These are phyloP conservation scores for Himalopsyche japonica DNA, from an alignment of 2,888 invertebrate species.

Conservation along the genomic window DNA sequence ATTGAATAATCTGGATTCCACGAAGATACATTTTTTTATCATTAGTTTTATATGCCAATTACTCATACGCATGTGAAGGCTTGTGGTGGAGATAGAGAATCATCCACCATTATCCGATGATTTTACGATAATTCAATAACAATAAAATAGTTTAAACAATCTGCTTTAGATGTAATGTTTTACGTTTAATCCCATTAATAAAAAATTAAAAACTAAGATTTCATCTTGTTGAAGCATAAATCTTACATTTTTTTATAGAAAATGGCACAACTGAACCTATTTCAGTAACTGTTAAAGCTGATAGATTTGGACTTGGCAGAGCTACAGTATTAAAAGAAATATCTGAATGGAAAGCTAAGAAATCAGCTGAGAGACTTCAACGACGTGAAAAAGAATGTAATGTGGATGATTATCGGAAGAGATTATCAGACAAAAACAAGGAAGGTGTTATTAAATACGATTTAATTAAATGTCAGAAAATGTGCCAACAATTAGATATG, in stretches of 20 bases:
- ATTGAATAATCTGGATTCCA: too few species aligned
- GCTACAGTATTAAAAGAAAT: slow-evolving; percentile 52
- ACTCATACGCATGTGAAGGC: too few species aligned
- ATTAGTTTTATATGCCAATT: too few species aligned
- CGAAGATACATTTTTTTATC: too few species aligned
- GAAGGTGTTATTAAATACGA: slow-evolving; percentile 53
- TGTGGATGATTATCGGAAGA: slow-evolving; percentile 56
- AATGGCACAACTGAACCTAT: slow-evolving; percentile 66
- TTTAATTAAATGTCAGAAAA: slow-evolving; percentile 47
- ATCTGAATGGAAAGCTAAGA: slow-evolving; percentile 45
- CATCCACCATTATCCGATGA: too few species aligned
- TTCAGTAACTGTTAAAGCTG: slow-evolving; percentile 63
- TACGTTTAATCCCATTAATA: too few species aligned
- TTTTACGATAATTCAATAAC: too few species aligned
- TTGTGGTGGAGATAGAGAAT: too few species aligned
- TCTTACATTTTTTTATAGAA: slow-evolving; percentile 39
- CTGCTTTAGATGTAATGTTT: too few species aligned
- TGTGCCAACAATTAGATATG: slow-evolving; percentile 40
- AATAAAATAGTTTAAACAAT: too few species aligned
- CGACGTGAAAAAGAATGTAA: slow-evolving; percentile 43
- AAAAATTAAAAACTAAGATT: too few species aligned
- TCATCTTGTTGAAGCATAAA: neutral
- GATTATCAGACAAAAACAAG: slow-evolving; percentile 55
- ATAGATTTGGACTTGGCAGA: slow-evolving; percentile 67
- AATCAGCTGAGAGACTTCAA: slow-evolving; percentile 47